Base-by-base conservation (phyloP, 2,888 invertebrate genomes). In the Hyppa rectilinea region DNA sequence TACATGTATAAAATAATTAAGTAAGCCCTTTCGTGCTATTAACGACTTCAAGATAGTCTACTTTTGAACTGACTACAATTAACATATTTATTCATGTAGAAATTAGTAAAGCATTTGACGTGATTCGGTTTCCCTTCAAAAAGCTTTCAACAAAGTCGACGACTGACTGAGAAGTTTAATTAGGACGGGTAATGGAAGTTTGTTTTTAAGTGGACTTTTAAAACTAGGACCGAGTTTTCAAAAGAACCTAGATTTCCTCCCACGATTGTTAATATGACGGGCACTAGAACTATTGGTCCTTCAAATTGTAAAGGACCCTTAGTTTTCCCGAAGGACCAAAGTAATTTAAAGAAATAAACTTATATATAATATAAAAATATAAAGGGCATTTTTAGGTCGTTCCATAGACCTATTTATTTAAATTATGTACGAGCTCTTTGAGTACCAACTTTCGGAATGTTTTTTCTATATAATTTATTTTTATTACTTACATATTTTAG, bases 141-240 rank as follows among this genome's bases (percentile, higher is more conserved):
- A 82, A 61, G 66, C 62, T 78, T 61, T 72, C 43, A 66, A 60
- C n/a, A 36, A 64, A 67, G 66, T 78, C 55, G 58, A 61, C 36
- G 55, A 56, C 73, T 64, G 63, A 50, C 34, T 69, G 58, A 67
- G 71, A 75, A 71, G 71, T 82, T 80, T 74, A 75, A 85, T 74
- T 71, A 68, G 73, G 31, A 59, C 66, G 67, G 49, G 47, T 82
- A 79, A 84, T 75, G 70, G 75, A 79, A 84, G 75, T 84, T 77
- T 58, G 66, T 61, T 72, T 81, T 65, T 55, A 79, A 82, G 80
- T 71, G 74, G 67, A 78, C 68, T 82, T 67, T 63, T 55, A 38
- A 58, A 75, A 71, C 71, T 75, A 68, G 47, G n/a, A 61, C 52
- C 17, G 43, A 71, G 72, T 63, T 68, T 73, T 81, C 40, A 49